Evolutionary conservation across 2,113 vertebrate genomes (phyloP).

Genomic region (Varanus komodoensis): DNA sequence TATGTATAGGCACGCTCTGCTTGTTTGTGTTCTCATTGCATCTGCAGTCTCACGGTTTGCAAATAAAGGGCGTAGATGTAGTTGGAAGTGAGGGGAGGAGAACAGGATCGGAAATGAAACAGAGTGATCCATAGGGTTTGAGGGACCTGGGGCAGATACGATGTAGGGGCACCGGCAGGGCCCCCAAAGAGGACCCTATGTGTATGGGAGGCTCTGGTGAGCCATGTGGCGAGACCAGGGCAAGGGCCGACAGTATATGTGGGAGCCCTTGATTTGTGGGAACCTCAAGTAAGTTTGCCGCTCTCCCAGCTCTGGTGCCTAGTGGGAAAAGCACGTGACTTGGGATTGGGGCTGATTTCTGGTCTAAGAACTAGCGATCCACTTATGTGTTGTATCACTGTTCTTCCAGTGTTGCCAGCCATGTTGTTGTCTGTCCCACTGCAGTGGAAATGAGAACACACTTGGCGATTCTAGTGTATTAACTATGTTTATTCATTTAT

Average conservation of each 20-base stretch:
- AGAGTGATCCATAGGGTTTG: not conserved
- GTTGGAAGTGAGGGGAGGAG: not conserved
- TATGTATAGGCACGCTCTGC: slow-evolving; percentile 25
- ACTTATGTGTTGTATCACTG: not conserved
- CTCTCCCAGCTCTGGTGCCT: not conserved
- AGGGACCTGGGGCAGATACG: not conserved
- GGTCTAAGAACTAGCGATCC: not conserved
- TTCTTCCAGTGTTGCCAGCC: not conserved
- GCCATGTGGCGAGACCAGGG: no score
- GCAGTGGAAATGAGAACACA: not conserved
- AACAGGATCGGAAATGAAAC: not conserved
- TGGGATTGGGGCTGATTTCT: not conserved
- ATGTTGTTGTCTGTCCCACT: not conserved
- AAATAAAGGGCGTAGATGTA: not conserved
- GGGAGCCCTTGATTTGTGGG: not conserved
- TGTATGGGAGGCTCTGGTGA: not conserved
- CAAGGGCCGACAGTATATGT: not conserved
- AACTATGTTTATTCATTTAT: not conserved
- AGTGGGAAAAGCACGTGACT: not conserved
- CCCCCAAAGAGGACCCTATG: not conserved
- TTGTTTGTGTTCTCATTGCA: not conserved
- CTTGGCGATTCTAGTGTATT: not conserved
- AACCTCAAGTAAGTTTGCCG: no score
- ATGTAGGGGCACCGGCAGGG: no score
- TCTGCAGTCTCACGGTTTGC: not conserved